Evolutionary conservation across 2,888 invertebrate species (phyloP).

Genomic region (Drosophila formosana): DNA sequence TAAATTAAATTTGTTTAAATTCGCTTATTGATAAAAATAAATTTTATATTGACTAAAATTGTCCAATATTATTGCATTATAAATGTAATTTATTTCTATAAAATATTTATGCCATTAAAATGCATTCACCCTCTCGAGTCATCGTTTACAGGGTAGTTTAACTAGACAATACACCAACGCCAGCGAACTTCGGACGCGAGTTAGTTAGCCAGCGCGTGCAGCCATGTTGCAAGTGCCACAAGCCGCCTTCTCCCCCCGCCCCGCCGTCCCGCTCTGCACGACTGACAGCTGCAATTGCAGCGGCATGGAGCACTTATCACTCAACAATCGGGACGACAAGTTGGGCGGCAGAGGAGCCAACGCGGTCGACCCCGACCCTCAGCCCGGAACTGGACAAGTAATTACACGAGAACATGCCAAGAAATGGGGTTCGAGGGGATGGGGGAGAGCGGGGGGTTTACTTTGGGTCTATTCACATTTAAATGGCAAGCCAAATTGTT

Average conservation of each 20-base stretch:
- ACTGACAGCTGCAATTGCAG: conserved; percentile 61
- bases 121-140: not conserved
- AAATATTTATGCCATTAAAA: no score
- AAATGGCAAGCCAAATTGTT: conserved; percentile 61
- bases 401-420: conserved; percentile 76
- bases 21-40: no score
- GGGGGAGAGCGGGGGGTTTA: not conserved
- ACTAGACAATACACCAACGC: conserved; percentile 33
- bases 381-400: conserved; percentile 55
- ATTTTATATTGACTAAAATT: not conserved
- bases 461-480: conserved; percentile 50
- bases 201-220: conserved; percentile 58
- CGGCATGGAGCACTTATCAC: conserved; percentile 69
- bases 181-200: conserved; percentile 38
- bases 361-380: not conserved
- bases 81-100: not conserved
- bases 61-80: not conserved
- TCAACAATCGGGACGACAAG: conserved; percentile 73
- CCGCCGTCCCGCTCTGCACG: conserved; percentile 5
- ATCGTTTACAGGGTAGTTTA: conserved; percentile 24
- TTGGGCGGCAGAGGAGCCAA: conserved; percentile 11
- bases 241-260: not conserved
- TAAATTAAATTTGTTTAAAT: no score
- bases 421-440: conserved; percentile 10
- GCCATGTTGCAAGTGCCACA: conserved; percentile 47